Base-by-base conservation (phyloP, 2,113 vertebrate genomes). In the Probosciger aterrimus region DNA sequence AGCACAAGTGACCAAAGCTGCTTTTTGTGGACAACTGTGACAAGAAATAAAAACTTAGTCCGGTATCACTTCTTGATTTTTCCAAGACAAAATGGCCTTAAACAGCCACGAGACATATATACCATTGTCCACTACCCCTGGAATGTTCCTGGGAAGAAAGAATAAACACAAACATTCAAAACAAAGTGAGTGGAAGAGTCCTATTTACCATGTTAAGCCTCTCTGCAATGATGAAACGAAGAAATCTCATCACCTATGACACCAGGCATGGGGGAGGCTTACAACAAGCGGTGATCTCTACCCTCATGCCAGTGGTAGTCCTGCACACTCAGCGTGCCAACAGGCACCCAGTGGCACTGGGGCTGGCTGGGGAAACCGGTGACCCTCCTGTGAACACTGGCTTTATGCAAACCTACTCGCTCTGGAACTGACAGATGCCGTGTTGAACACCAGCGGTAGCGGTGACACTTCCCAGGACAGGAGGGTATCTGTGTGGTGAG, bases 181-280 rank as follows among this genome's bases (percentile, higher is more conserved):
- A 7, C 16, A 22, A 65, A 67, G 65, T 1, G 35, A 74, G 20
- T 1, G 5, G 12, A 23, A 53, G 33, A 67, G 18, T 39, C 52
- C 50, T 4, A 1, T 13, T 49, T 24, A 62, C 25, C 35, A 49
- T 4, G 0, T 4, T 8, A 18, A 17, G 62, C 22, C 15, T 74
- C 73, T 49, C 41, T 30, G 9, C 28, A 7, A 9, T 0, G 28
- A 39, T 1, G 23, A 35, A 60, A 43, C 22, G 57, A 7, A 53
- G 39, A 52, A 46, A 46, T 2, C 16, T 5, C 37, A 4, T 1
- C 0, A 9, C 1, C 22, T 13, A 24, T 6, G 30, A 1, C 6
- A 31, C 0, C 2, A 2, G 46, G 16, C 22, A 5, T 1, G 3
- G 31, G 39, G 1, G 11, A 44, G 24, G 30, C n/a, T 41, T 15